Conservation (phyloP, 2,888 invertebrate genomes). For the Lacanobia wlatinum region DNA sequence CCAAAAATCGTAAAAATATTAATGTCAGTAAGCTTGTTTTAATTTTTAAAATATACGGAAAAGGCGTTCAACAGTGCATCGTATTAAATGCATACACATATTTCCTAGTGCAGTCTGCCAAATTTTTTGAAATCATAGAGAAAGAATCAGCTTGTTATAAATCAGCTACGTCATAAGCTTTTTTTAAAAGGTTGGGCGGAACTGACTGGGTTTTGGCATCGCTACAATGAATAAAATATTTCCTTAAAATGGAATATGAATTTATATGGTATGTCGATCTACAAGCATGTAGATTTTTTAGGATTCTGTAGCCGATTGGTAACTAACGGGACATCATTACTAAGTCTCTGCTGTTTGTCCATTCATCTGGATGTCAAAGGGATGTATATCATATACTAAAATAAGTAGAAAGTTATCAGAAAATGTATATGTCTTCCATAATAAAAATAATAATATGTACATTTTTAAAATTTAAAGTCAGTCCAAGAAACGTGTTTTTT, state of each 20-base stretch:
- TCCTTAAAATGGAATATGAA: constrained; percentile 19
- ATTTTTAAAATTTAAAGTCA: no score
- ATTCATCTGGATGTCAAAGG: no score
- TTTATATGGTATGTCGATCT: constrained; percentile 1
- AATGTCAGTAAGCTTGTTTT: constrained; percentile 18
- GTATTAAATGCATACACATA: constrained; percentile 32
- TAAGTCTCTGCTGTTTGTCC: no score
- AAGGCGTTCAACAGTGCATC: constrained; percentile 22
- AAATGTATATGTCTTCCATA: no score
- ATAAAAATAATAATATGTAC: no score
- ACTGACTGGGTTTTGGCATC: constrained; percentile 47
- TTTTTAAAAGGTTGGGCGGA: constrained; percentile 44
- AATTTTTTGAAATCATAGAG: constrained; percentile 31
- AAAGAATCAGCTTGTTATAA: constrained; percentile 51
- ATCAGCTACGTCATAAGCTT: constrained; percentile 38
- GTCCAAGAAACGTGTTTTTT: no score
- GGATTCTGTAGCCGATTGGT: no score
- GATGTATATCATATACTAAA: no score
- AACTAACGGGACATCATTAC: no score
- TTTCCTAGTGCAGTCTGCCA: constrained; percentile 48
- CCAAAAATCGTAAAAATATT: constrained; percentile 8
- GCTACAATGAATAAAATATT: constrained; percentile 44
- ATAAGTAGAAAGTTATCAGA: no score
- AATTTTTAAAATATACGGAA: constrained; percentile 16
- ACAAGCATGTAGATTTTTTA: not conserved